Evolutionary conservation across 2,797 vertebrate species (phyloP).

Genomic region (Acipenser transmontanus): DNA sequence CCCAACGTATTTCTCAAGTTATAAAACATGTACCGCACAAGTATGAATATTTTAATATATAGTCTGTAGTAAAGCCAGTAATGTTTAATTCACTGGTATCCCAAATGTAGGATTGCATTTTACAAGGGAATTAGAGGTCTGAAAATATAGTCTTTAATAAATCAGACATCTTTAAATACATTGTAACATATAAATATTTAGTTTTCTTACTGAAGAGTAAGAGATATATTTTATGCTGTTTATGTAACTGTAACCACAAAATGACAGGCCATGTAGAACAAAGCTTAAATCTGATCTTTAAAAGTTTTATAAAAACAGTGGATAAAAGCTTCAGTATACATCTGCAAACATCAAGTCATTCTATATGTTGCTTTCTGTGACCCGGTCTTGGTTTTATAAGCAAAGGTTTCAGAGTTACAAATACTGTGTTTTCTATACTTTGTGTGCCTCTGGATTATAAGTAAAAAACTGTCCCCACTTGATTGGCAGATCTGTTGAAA

Average conservation of each 20-base stretch:
- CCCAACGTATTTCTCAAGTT: background rate
- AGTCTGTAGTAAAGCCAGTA: background rate
- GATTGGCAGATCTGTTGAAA: constrained; percentile 16
- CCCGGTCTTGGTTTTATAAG: background rate
- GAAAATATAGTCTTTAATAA: constrained; percentile 2
- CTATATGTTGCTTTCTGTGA: background rate
- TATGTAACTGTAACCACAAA: constrained; percentile 2
- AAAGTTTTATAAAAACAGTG: background rate
- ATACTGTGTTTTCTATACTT: constrained; percentile 5
- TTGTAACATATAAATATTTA: constrained; percentile 6
- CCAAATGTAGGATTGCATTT: background rate
- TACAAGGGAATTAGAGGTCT: background rate
- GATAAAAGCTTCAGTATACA: background rate
- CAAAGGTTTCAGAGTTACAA: background rate
- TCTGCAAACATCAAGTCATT: background rate
- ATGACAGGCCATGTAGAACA: background rate
- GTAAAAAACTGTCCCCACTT: constrained; percentile 2
- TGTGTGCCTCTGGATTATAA: constrained; percentile 3
- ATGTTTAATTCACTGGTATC: background rate
- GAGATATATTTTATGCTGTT: background rate
- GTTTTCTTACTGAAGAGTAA: background rate
- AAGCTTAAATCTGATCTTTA: background rate
- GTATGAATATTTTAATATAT: background rate
- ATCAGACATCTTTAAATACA: background rate
- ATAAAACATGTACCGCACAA: background rate